Evolutionary conservation across 2,113 vertebrate genomes (phyloP).

Genomic region (Macheiramphus alcinus): DNA sequence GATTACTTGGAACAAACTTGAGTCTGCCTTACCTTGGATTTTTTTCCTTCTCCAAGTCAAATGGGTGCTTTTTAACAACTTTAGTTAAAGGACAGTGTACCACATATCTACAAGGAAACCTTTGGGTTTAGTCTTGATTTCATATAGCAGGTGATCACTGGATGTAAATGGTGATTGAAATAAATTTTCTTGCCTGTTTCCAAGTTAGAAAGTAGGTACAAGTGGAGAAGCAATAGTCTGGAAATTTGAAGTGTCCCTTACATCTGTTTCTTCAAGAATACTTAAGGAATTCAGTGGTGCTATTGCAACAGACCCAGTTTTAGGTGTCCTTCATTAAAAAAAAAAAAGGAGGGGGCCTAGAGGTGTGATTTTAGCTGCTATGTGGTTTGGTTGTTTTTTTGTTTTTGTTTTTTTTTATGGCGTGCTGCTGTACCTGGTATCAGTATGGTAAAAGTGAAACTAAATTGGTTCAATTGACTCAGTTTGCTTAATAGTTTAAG

Average conservation of each 20-base stretch:
- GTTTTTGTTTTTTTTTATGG: not conserved
- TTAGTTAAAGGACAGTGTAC: not conserved
- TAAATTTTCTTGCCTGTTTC: not conserved
- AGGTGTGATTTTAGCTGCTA: not conserved
- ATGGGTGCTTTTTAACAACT: not conserved
- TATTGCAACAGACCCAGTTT: not conserved
- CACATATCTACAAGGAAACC: not conserved
- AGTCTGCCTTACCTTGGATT: not conserved
- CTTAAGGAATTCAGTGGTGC: not conserved
- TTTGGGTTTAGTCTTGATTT: not conserved
- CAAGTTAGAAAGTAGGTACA: not conserved
- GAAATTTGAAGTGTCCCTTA: not conserved
- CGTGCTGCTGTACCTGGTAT: not conserved
- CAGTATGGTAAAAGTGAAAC: not conserved
- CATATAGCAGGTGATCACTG: not conserved
- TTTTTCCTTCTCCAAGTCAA: not conserved
- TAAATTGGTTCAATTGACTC: not conserved
- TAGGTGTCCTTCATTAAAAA: not conserved
- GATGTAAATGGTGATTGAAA: not conserved
- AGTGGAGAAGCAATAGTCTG: not conserved
- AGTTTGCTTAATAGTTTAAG: not conserved
- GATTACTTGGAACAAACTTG: not conserved
- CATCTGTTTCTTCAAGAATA: not conserved
- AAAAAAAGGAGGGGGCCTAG: fast-evolving
- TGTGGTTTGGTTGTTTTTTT: not conserved